phyloP scores from a whole-genome alignment of 2,888 invertebrate species.

The Drosophila meridiana region DNA sequence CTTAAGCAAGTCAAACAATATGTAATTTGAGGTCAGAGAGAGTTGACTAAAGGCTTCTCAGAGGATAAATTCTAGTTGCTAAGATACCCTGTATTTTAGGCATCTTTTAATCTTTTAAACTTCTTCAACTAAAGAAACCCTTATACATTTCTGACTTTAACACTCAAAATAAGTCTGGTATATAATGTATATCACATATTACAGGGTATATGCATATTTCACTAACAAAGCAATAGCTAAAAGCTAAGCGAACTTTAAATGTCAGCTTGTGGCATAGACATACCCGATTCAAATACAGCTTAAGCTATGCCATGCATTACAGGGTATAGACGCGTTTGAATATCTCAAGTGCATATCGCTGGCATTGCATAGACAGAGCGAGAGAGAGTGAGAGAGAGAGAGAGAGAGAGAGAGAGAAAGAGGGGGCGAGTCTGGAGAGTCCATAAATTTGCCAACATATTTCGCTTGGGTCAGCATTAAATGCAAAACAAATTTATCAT shows the following conservation, averaged over 20 bases:
- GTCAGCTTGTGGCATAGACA: too few species aligned
- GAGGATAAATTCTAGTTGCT: too few species aligned
- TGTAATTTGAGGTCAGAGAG: too few species aligned
- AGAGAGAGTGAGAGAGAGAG: not conserved
- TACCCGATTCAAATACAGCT: not conserved
- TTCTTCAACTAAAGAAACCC: too few species aligned
- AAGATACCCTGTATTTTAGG: too few species aligned
- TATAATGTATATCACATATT: not conserved
- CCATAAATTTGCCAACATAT: constrained; percentile 65
- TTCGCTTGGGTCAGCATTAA: constrained; percentile 62
- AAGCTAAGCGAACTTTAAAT: too few species aligned
- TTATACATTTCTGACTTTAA: too few species aligned
- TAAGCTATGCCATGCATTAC: not conserved
- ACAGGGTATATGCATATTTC: not conserved
- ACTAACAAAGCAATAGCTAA: not conserved
- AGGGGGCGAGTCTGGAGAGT: constrained; percentile 22
- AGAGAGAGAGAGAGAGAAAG: not conserved
- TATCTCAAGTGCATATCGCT: constrained; percentile 49
- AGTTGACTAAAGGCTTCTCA: not conserved
- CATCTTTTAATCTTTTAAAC: too few species aligned
- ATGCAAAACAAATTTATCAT: constrained; percentile 69
- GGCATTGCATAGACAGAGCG: not conserved
- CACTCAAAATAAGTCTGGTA: not conserved
- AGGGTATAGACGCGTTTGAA: constrained; percentile 21
- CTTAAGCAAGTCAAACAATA: too few species aligned